Conservation (phyloP, 1,140 invertebrate genomes). For the Apocrypta bakeri region DNA sequence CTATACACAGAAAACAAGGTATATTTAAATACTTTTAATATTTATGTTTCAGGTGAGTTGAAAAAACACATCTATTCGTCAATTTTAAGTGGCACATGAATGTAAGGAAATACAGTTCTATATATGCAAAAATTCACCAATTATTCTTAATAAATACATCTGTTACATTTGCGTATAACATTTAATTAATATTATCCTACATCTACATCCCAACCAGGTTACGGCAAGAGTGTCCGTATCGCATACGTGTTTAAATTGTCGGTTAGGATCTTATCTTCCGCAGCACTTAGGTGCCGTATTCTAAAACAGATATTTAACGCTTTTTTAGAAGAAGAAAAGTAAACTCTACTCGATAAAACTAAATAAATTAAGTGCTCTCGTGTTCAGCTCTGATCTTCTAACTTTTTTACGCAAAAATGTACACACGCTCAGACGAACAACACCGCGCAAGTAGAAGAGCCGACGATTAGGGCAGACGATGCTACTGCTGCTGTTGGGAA, state of each 20-base stretch:
- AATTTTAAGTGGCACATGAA: neutral
- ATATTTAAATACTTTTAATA: neutral
- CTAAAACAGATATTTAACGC: too few species aligned
- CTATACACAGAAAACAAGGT: neutral
- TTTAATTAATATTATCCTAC: too few species aligned
- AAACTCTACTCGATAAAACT: too few species aligned
- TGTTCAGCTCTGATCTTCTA: neutral
- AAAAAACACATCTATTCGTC: neutral
- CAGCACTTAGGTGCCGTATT: neutral
- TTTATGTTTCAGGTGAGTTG: slow-evolving; percentile 4
- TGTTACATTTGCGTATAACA: too few species aligned
- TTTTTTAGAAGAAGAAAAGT: too few species aligned
- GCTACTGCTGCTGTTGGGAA: neutral
- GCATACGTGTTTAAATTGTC: neutral
- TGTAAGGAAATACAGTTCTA: neutral
- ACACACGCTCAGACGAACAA: neutral
- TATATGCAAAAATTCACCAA: too few species aligned
- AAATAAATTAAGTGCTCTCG: too few species aligned
- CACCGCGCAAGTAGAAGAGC: neutral
- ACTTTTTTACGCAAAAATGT: slow-evolving; percentile 1
- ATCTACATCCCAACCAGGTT: neutral
- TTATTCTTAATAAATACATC: too few species aligned
- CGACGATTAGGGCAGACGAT: slow-evolving; percentile 13
- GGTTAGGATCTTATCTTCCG: neutral
- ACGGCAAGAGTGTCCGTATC: neutral